phyloP scores from a whole-genome alignment of 2,113 vertebrate species.

The Carassius gibelio region DNA sequence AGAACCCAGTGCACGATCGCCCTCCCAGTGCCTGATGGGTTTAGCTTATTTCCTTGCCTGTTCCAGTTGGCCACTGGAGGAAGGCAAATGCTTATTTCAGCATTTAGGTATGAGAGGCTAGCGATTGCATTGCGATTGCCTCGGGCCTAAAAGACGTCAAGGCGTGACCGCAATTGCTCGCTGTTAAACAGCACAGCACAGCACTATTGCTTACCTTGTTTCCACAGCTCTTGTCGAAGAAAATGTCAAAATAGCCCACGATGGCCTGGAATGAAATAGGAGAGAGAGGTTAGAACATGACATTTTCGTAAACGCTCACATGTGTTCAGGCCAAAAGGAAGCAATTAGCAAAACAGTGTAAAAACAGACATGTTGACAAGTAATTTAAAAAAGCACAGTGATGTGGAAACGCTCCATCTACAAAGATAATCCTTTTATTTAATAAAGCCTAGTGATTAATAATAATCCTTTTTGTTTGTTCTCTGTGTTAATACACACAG shows the following conservation, averaged over 20 bases:
- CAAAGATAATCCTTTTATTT: neutral
- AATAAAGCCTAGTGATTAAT: neutral
- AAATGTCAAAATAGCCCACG: constrained; percentile 94
- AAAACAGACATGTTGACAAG: neutral
- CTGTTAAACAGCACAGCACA: constrained; percentile 65
- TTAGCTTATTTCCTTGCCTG: constrained; percentile 50
- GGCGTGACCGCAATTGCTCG: constrained; percentile 74
- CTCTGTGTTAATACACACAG: neutral
- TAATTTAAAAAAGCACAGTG: neutral
- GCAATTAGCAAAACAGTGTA: constrained; percentile 29
- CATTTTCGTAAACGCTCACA: constrained; percentile 66
- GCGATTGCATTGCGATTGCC: constrained; percentile 70
- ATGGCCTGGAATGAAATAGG: constrained; percentile 84
- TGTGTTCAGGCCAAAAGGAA: constrained; percentile 63
- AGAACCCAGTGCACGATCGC: constrained; percentile 5
- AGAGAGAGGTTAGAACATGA: constrained; percentile 69
- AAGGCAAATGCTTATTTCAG: constrained; percentile 74
- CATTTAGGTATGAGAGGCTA: constrained; percentile 65
- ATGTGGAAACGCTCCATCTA: neutral
- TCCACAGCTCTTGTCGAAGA: constrained; percentile 88
- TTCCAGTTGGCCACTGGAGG: constrained; percentile 64
- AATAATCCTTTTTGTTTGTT: neutral
- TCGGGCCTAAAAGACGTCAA: constrained; percentile 65
- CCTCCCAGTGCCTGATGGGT: constrained; percentile 6
- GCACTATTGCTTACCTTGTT: constrained; percentile 80